Conservation (phyloP, 2,113 vertebrate species). For the Myiozetetes cayanensis region DNA sequence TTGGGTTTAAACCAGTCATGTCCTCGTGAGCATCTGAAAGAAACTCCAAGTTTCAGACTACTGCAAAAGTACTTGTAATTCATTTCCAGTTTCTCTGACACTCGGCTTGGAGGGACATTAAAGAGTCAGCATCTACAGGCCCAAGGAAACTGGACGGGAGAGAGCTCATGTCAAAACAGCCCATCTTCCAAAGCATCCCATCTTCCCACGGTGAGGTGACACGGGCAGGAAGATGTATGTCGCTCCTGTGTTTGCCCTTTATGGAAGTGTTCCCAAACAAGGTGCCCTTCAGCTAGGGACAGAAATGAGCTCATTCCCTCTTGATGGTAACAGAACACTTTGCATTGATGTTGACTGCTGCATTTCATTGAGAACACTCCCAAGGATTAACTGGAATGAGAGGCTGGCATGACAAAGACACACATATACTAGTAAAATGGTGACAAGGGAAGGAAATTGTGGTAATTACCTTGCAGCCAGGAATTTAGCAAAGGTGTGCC, state of each 20-base stretch:
- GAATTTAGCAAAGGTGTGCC: conserved; percentile 21
- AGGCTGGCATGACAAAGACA: not conserved
- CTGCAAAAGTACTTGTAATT: not conserved
- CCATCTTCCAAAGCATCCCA: not conserved
- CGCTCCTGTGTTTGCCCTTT: not conserved
- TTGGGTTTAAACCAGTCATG: not conserved
- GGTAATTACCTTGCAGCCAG: not conserved
- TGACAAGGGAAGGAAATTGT: not conserved
- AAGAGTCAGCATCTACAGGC: not conserved
- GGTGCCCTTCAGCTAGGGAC: not conserved
- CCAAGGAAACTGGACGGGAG: not conserved
- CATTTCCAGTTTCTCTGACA: not conserved
- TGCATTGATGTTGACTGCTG: not conserved
- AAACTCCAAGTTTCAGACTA: not conserved
- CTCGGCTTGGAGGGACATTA: not conserved
- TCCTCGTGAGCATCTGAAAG: not conserved
- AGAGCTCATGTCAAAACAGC: not conserved
- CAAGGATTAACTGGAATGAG: not conserved
- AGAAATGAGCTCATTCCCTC: not conserved
- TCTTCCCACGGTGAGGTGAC: fast-evolving
- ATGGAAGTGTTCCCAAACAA: not conserved
- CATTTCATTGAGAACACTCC: not conserved
- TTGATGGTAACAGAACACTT: not conserved
- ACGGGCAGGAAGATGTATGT: not conserved
- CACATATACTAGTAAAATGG: not conserved